These are phyloP conservation scores for Lucilia sericata DNA, from an alignment of 1,140 invertebrate genomes.

Conservation along the genomic window DNA sequence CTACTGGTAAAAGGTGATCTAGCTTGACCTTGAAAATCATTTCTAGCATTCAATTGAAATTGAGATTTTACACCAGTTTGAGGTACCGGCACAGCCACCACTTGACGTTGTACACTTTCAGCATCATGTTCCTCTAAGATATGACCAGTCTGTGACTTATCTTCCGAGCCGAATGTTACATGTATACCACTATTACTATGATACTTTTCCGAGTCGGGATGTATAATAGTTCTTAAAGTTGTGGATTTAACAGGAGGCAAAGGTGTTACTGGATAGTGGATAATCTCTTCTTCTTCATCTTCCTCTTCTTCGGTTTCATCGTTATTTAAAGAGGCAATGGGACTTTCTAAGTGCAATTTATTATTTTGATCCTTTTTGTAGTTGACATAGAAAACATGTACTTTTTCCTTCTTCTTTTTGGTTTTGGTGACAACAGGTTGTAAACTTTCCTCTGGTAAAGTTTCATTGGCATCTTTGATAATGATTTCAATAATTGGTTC, in stretches of 20 bases:
- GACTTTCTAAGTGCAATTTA: conserved; percentile 66
- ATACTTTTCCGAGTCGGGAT: conserved; percentile 84
- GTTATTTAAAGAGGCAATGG: conserved; percentile 64
- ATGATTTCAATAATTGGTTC: conserved; percentile 93
- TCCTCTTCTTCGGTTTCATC: conserved; percentile 60
- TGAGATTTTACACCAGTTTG: neutral
- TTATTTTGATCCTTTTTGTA: conserved; percentile 83
- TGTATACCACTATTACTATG: conserved; percentile 81
- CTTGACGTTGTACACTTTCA: conserved; percentile 72
- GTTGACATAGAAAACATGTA: conserved; percentile 91
- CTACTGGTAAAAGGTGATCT: conserved; percentile 8
- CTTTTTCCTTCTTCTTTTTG: conserved; percentile 80
- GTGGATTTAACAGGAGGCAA: conserved; percentile 76
- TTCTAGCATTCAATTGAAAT: neutral
- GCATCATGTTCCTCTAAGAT: conserved; percentile 70
- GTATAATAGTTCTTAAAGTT: conserved; percentile 83
- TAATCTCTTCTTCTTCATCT: conserved; percentile 74
- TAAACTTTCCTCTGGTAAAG: conserved; percentile 76
- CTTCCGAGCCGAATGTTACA: conserved; percentile 79
- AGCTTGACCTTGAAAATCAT: conserved; percentile 18
- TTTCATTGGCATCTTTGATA: conserved; percentile 88
- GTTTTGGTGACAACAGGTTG: conserved; percentile 70
- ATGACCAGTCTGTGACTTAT: conserved; percentile 70
- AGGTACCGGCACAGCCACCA: conserved; percentile 70
- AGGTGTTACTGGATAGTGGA: conserved; percentile 83